Evolutionary conservation across 2,888 invertebrate species (phyloP).

Genomic region (Agrotis exclamationis): DNA sequence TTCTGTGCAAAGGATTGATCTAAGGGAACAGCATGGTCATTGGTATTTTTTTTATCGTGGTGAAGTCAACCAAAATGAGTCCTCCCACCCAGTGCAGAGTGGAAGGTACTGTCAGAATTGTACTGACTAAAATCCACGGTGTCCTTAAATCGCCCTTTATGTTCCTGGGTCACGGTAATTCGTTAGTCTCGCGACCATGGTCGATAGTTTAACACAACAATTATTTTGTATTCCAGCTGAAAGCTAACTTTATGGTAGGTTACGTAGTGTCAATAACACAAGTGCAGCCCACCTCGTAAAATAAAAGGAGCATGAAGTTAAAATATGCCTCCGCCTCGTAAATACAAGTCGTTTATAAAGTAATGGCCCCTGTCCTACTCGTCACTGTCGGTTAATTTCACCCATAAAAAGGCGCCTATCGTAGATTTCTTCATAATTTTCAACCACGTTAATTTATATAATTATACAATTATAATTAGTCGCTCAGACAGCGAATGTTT

Average conservation of each 20-base stretch:
- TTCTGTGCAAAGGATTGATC: neutral
- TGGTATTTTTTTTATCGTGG: no score
- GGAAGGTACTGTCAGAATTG: no score
- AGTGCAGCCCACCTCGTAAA: slow-evolving; percentile 40
- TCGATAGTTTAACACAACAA: neutral
- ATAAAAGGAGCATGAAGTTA: slow-evolving; percentile 54
- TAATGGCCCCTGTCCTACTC: slow-evolving; percentile 59
- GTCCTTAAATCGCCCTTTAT: no score
- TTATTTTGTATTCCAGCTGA: neutral
- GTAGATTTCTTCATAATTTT: slow-evolving; percentile 70
- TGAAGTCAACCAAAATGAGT: no score
- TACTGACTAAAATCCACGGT: no score
- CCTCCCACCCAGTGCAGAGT: no score
- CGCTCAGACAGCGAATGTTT: slow-evolving; percentile 65
- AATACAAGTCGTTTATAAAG: slow-evolving; percentile 40
- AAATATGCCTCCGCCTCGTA: slow-evolving; percentile 28
- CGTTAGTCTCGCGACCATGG: no score
- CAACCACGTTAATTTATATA: slow-evolving; percentile 73
- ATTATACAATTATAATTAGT: slow-evolving; percentile 79
- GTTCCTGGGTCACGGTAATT: no score
- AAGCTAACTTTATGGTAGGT: neutral
- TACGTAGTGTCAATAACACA: slow-evolving; percentile 20
- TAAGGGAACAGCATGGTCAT: neutral
- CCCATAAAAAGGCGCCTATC: slow-evolving; percentile 66
- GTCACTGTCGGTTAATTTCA: slow-evolving; percentile 69